phyloP scores from a whole-genome alignment of 2,797 vertebrate species.

The Lophius americanus region DNA sequence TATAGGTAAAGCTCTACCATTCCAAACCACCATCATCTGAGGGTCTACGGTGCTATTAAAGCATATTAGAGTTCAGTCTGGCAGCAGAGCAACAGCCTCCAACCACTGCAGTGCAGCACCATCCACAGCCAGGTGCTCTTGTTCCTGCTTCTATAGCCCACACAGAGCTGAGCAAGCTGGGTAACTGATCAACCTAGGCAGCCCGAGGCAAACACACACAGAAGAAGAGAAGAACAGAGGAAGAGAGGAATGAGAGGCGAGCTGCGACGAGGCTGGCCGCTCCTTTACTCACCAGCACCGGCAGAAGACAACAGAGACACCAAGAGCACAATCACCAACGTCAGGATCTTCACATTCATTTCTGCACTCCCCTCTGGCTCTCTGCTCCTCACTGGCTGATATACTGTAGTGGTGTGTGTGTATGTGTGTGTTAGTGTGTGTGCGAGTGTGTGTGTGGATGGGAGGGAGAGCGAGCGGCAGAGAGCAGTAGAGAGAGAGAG shows the following conservation, averaged over 20 bases:
- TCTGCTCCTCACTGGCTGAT: constrained; percentile 86
- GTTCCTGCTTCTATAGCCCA: constrained; percentile 81
- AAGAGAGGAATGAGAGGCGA: constrained; percentile 47
- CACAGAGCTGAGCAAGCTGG: constrained; percentile 81
- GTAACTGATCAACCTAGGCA: constrained; percentile 86
- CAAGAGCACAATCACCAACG: constrained; percentile 88
- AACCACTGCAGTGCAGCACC: constrained; percentile 88
- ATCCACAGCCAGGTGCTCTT: constrained; percentile 84
- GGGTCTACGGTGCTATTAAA: constrained; percentile 30
- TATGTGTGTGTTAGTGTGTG: constrained; percentile 56
- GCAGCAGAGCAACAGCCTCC: constrained; percentile 77
- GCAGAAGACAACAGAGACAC: constrained; percentile 88
- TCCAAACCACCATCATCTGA: constrained; percentile 59
- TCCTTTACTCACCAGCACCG: constrained; percentile 86
- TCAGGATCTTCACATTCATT: constrained; percentile 92
- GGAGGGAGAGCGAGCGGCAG: constrained; percentile 55
- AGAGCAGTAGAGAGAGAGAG: constrained; percentile 60
- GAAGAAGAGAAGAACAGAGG: constrained; percentile 70
- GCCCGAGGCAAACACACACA: constrained; percentile 74
- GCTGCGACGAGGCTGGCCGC: constrained; percentile 71
- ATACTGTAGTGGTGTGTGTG: constrained; percentile 85
- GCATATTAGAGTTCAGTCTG: constrained; percentile 29
- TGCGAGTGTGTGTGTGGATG: constrained; percentile 46
- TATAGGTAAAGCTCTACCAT: constrained; percentile 60
- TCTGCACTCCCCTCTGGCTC: constrained; percentile 86